Evolutionary conservation across 2,113 vertebrate genomes (phyloP).

Genomic region (Amia ocellicauda): DNA sequence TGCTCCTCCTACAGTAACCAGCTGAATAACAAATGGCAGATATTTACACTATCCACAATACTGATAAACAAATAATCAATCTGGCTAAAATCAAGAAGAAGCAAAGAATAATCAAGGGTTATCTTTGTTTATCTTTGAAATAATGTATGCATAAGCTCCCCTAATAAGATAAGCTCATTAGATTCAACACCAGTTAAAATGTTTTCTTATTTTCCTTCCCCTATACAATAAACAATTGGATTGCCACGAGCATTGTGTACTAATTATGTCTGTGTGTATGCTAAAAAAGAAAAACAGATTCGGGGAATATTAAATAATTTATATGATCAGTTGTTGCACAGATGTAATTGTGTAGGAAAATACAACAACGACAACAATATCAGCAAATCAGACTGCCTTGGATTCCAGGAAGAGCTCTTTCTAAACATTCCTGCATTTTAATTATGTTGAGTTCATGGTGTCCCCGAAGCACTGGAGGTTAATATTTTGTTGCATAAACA

Average conservation of each 20-base stretch:
- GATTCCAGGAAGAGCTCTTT: constrained; percentile 36
- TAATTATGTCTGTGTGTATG: constrained; percentile 53
- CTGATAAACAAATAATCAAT: no score
- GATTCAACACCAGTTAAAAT: constrained; percentile 65
- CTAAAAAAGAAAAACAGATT: constrained; percentile 34
- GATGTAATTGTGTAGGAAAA: constrained; percentile 13
- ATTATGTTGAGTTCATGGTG: constrained; percentile 28
- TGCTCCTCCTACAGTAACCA: no score
- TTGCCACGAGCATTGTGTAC: constrained; percentile 50
- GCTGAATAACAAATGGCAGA: no score
- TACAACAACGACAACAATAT: constrained; percentile 17
- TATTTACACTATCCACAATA: no score
- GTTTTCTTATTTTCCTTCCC: constrained; percentile 57
- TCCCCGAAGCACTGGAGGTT: constrained; percentile 32
- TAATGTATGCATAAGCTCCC: constrained; percentile 55
- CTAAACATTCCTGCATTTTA: constrained; percentile 35
- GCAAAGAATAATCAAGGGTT: constrained; percentile 61
- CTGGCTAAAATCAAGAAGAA: constrained; percentile 41
- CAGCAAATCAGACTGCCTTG: constrained; percentile 9
- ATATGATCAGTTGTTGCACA: constrained; percentile 3
- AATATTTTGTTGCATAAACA: constrained; percentile 23
- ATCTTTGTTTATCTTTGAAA: constrained; percentile 62
- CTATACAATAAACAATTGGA: constrained; percentile 52
- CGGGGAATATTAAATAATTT: constrained; percentile 13
- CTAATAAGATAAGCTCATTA: constrained; percentile 71